Evolutionary conservation across 2,888 invertebrate species (phyloP), one percentile per base, ranked within the genome.

Genomic region (Chymomyza caudatula): DNA sequence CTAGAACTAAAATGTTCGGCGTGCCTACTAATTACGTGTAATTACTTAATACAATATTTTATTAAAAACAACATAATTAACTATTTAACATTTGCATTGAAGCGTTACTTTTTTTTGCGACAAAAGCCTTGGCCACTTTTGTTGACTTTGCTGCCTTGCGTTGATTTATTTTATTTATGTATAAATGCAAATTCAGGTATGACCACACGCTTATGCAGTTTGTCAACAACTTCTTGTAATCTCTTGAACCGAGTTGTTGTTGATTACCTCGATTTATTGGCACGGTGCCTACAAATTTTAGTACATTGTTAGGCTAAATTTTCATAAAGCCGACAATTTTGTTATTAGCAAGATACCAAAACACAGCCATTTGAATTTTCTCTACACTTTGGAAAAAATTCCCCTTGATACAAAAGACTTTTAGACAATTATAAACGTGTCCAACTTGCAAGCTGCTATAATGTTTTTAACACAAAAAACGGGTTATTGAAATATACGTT

Each of bases 51-150:
- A 17, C 8, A 47, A 17, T 15, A 15, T 15, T 19, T 19, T 47
- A 37, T 54, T 64, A 11, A 37, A 13, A 2, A 37, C n/a, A 11
- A 37, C 29, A 51, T 77, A 77, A 78, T 77, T 71, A 69, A 71
- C 63, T 65, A 80, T 76, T 77, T 80, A 79, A 60, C 76, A 81
- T 77, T 73, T 71, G 51, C 76, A 66, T 57, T 68, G 65, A 71
- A 66, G 72, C 65, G 20, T 51, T 17, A 17, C 25, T 13, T 43
- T 25, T 44, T 15, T 19, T 25, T 53, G 47, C 25, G 15, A 52
- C 22, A 17, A 19, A 29, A 20, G 58, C 82, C 82, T 77, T 81
- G 77, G 65, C 60, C 58, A 68, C 71, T 47, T 37, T 37, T 37
- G 29, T 65, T 67, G 75, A 47, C 51, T 69, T 54, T 60, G 60